phyloP scores from a whole-genome alignment of 2,113 vertebrate genomes.

The Alethe diademata region DNA sequence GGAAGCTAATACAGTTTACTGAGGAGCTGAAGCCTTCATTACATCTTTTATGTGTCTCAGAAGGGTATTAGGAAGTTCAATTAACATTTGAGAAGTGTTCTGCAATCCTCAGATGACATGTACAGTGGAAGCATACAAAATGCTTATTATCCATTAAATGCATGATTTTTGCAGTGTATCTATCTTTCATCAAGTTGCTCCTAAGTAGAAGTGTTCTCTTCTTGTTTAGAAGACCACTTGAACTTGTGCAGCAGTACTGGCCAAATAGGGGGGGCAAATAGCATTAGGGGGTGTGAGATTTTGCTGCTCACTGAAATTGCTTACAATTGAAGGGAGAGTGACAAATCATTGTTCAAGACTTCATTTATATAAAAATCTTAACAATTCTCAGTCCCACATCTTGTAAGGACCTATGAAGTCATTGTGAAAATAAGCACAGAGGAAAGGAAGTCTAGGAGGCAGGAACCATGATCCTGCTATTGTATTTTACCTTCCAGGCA shows the following conservation, averaged over 20 bases:
- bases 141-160: background rate
- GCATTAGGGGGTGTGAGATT: background rate
- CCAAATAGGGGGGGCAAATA: background rate
- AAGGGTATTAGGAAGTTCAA: constrained; percentile 7
- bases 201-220: background rate
- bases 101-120: background rate
- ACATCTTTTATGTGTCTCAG: constrained; percentile 37
- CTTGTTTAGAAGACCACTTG: background rate
- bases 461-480: background rate
- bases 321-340: background rate
- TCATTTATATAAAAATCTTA: background rate
- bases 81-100: constrained; percentile 53
- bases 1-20: constrained; percentile 2
- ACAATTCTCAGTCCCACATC: background rate
- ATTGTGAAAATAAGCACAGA: background rate
- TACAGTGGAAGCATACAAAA: constrained; percentile 4
- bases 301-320: background rate
- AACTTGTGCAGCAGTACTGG: background rate
- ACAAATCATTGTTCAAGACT: background rate
- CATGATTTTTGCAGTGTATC: background rate
- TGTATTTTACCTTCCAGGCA: background rate
- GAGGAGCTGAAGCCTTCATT: background rate
- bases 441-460: background rate
- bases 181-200: background rate
- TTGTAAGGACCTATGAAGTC: background rate